Conservation (phyloP, 2,113 vertebrate genomes). For the Nothobranchius furzeri region DNA sequence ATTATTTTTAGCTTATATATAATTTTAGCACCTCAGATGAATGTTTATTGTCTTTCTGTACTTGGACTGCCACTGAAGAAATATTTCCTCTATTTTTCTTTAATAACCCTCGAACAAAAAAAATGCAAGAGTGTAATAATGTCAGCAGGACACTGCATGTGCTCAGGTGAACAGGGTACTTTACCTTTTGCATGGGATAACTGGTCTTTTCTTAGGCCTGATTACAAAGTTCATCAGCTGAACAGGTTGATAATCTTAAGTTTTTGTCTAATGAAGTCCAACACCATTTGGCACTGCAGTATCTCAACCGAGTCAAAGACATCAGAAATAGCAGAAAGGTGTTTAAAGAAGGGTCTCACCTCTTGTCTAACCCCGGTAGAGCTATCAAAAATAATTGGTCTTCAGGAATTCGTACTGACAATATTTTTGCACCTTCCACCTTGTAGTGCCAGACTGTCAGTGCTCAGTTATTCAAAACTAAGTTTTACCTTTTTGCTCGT, state of each 20-base stretch:
- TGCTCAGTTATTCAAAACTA: no score
- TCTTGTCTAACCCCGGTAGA: neutral
- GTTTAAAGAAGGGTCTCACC: neutral
- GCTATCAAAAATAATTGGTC: no score
- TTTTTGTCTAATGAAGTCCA: neutral
- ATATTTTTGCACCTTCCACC: no score
- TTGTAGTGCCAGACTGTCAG: no score
- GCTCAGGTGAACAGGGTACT: neutral
- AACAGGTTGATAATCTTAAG: neutral
- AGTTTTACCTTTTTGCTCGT: no score
- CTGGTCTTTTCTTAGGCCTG: neutral
- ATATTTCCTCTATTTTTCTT: neutral
- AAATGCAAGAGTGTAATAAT: neutral
- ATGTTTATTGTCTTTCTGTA: no score
- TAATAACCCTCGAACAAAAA: neutral
- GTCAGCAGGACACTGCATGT: neutral
- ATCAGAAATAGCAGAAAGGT: neutral
- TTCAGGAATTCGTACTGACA: no score
- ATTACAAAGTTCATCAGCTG: neutral
- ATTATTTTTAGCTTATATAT: no score
- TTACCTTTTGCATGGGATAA: neutral
- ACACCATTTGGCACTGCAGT: neutral
- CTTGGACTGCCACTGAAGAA: neutral
- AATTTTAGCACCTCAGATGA: no score
- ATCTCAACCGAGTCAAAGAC: neutral